Percentiles rank a stretch among this genome's conserved stretches.
These are phyloP conservation scores for Callionymus lyra DNA, from an alignment of 2,113 vertebrate species.

Conservation along the genomic window DNA sequence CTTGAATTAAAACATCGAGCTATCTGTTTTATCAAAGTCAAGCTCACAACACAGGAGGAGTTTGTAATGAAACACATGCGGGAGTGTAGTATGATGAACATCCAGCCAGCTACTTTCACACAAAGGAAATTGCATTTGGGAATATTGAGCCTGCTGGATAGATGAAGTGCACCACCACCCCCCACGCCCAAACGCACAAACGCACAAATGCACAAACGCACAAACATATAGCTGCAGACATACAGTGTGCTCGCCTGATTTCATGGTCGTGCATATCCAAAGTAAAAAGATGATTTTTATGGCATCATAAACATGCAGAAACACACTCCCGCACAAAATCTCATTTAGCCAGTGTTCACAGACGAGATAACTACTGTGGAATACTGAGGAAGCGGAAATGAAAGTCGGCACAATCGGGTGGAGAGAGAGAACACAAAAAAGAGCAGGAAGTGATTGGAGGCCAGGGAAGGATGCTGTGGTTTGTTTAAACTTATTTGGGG, in stretches of 20 bases:
- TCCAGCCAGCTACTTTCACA: conserved; percentile 44
- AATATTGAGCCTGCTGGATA: conserved; percentile 49
- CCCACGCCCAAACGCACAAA: background rate
- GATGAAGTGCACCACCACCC: conserved; percentile 39
- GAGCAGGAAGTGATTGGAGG: conserved; percentile 17
- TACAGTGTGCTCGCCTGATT: conserved; percentile 8
- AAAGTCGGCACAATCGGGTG: conserved; percentile 30
- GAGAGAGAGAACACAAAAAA: conserved; percentile 5
- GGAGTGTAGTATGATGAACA: conserved; percentile 46
- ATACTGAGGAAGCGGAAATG: conserved; percentile 42
- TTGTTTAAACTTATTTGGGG: too few species aligned
- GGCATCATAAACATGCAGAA: conserved; percentile 7
- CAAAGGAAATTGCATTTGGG: conserved; percentile 58
- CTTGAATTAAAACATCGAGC: too few species aligned
- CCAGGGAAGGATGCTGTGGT: background rate
- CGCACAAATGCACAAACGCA: background rate
- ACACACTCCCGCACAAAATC: conserved; percentile 20
- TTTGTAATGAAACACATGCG: conserved; percentile 47
- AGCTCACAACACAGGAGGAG: conserved; percentile 29
- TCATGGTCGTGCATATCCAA: conserved; percentile 19
- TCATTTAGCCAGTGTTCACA: conserved; percentile 38
- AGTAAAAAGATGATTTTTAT: conserved; percentile 37
- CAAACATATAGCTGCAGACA: background rate
- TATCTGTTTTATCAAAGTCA: background rate
- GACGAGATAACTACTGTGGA: conserved; percentile 28